Conservation (phyloP, 2,888 invertebrate genomes). For the Conchocele bisecta region DNA sequence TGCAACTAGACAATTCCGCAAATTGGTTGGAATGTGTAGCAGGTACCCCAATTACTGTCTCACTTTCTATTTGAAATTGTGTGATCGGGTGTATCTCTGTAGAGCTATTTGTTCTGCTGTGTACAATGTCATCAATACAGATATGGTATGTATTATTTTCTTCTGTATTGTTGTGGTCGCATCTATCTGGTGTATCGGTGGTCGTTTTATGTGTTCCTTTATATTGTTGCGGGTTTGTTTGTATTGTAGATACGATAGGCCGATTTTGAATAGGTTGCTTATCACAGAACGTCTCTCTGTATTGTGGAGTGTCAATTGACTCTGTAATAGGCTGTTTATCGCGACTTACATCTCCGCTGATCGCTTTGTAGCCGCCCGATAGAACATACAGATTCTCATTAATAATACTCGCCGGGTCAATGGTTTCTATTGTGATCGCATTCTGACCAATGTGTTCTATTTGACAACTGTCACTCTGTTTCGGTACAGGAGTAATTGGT, state of each 20-base stretch:
- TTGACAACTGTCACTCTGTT: too few relatives aligned
- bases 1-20: too few relatives aligned
- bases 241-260: background rate
- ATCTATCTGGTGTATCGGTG: background rate
- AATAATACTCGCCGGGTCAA: too few relatives aligned
- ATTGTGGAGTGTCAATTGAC: constrained; percentile 11
- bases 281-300: constrained; percentile 9
- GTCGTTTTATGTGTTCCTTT: background rate
- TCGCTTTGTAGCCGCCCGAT: constrained; percentile 4
- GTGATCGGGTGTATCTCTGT: too few relatives aligned
- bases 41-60: constrained; percentile 3
- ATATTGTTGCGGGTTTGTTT: constrained; percentile 8
- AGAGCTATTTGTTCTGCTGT: too few relatives aligned
- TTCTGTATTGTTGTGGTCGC: constrained; percentile 17
- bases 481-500: too few relatives aligned
- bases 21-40: too few relatives aligned
- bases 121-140: too few relatives aligned
- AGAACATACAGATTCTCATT: too few relatives aligned
- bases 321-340: constrained; percentile 9
- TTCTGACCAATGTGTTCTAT: too few relatives aligned
- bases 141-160: too few relatives aligned
- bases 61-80: constrained; percentile 1
- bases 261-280: constrained; percentile 4
- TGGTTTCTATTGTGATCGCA: too few relatives aligned
- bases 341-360: background rate